A percentile compares a stretch with the other conserved stretches of the same genome.
Conservation (phyloP, 2,888 invertebrate genomes). For the Oasisia sp. region DNA sequence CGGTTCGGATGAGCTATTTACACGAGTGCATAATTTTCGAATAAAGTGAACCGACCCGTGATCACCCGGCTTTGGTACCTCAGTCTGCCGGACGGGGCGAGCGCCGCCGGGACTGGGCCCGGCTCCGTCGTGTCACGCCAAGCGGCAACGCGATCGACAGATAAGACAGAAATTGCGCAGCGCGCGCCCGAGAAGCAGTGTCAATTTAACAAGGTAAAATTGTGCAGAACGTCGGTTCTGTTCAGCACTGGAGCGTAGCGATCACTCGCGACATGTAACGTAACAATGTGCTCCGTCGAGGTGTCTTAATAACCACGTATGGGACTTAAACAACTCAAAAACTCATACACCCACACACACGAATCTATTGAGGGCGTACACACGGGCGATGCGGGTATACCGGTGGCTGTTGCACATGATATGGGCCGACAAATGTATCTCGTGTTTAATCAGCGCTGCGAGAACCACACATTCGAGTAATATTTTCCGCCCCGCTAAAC, state of each 20-base stretch:
- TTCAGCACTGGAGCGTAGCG: background rate
- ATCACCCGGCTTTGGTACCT: background rate
- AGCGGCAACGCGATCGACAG: background rate
- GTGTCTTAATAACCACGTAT: background rate
- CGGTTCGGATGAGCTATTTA: background rate
- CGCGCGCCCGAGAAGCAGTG: background rate
- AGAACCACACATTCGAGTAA: background rate
- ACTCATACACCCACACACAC: background rate
- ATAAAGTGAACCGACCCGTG: background rate
- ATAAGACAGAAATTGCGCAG: background rate
- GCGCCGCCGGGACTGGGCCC: background rate
- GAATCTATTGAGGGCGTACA: background rate
- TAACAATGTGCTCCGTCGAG: background rate
- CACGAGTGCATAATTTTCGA: constrained; percentile 3
- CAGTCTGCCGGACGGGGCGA: background rate
- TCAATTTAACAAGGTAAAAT: background rate
- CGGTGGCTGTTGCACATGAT: background rate
- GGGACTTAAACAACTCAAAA: too few species aligned
- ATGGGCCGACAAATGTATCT: background rate
- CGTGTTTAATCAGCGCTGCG: background rate
- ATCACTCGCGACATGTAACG: background rate
- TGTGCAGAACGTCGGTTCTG: background rate
- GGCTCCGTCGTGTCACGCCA: background rate
- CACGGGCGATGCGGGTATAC: background rate
- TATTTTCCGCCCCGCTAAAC: background rate